Percentiles rank a stretch among this genome's conserved stretches.
These are phyloP conservation scores for Megaceryle maxima DNA, from an alignment of 2,113 vertebrate genomes.

Conservation along the genomic window DNA sequence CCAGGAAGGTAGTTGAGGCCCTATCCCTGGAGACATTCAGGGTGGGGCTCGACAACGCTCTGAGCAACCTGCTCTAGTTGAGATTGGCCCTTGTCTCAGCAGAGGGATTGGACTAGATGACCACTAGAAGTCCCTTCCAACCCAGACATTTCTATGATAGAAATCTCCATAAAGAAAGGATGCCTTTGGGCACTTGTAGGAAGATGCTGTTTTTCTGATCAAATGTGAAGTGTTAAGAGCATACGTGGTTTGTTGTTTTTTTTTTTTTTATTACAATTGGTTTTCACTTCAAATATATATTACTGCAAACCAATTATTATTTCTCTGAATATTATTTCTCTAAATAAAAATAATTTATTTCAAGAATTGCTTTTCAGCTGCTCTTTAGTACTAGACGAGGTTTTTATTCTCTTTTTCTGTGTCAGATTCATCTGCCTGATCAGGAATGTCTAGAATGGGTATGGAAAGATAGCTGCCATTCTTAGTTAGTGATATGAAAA, in stretches of 20 bases:
- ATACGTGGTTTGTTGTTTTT: background rate
- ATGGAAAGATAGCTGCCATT: slow-evolving; percentile 84
- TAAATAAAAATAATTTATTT: background rate
- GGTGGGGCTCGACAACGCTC: too few relatives aligned
- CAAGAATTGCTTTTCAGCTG: background rate
- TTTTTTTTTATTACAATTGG: background rate
- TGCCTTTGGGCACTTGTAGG: background rate
- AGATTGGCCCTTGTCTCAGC: too few relatives aligned
- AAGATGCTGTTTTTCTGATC: background rate
- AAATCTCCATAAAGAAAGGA: background rate
- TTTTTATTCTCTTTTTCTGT: slow-evolving; percentile 47
- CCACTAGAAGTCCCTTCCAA: too few relatives aligned
- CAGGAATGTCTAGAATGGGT: slow-evolving; percentile 81
- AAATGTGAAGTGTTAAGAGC: background rate
- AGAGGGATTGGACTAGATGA: too few relatives aligned
- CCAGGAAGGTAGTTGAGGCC: too few relatives aligned
- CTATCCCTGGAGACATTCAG: too few relatives aligned
- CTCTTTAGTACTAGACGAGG: background rate
- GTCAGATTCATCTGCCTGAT: slow-evolving; percentile 77
- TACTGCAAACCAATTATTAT: background rate
- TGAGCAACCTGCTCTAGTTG: too few relatives aligned
- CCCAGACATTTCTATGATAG: too few relatives aligned
- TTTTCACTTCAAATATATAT: background rate
- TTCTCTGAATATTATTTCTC: too few relatives aligned
- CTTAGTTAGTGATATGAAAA: slow-evolving; percentile 84